phyloP scores from a whole-genome alignment of 2,888 invertebrate species.

The Polylopha cassiicola region DNA sequence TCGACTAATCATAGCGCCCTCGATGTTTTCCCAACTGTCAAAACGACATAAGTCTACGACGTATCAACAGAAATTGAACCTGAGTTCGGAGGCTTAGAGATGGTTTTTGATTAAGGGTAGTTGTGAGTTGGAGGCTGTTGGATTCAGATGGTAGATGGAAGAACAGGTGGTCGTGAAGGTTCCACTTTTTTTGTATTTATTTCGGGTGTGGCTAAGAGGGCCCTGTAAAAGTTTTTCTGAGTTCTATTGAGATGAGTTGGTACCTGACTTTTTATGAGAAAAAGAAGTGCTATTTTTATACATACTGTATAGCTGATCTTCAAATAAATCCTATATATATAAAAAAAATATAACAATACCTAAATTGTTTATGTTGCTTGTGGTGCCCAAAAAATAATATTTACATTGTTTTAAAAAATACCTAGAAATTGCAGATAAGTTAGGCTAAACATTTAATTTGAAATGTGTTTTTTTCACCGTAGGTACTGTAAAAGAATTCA shows the following conservation, averaged over 20 bases:
- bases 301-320: no score
- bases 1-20: slow-evolving; percentile 55
- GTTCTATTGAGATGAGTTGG: slow-evolving; percentile 1
- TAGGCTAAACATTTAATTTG: no score
- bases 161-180: slow-evolving; percentile 47
- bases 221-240: slow-evolving; percentile 20
- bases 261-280: background rate
- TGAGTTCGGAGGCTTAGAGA: slow-evolving; percentile 12
- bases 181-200: slow-evolving; percentile 43
- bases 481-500: no score
- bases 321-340: no score
- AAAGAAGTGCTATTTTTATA: no score
- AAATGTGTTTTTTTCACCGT: no score
- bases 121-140: background rate
- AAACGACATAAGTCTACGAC: slow-evolving; percentile 26
- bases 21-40: slow-evolving; percentile 31
- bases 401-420: no score
- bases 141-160: slow-evolving; percentile 14
- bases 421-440: no score
- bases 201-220: slow-evolving; percentile 33
- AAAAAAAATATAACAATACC: no score
- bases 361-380: no score
- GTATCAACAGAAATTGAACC: slow-evolving; percentile 14
- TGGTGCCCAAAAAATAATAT: no score
- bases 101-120: slow-evolving; percentile 15